Evolutionary conservation across 2,797 vertebrate genomes (phyloP), one percentile per base, ranked within the genome.

Genomic region (Lithobates pipiens): DNA sequence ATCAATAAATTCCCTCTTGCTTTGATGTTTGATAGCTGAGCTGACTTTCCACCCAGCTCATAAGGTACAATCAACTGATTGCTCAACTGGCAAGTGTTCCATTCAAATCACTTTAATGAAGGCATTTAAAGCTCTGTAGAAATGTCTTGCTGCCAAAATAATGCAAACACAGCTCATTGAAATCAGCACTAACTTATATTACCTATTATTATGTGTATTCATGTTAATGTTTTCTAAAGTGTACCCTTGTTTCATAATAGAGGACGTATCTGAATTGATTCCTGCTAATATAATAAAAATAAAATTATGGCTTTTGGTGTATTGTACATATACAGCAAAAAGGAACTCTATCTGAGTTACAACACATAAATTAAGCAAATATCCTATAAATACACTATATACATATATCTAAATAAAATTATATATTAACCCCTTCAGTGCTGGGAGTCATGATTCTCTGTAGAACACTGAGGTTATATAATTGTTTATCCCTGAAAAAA

Each of bases 221-320:
- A n/a, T 63, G 10, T 80, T 71, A 34, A 63, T 81, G 74, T 39
- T 36, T 61, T 32, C 68, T 80, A 85, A 85, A 73, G 25, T 42
- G 36, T 67, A 85, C 13, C 29, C 18, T 25, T 77, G 50, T 72
- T 76, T 39, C 34, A 3, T 70, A 72, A 63, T 7, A 39, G 65
- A 34, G 16, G 78, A 69, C 27, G 10, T 36, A n/a, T 25, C 71
- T 10, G 10, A 63, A 63, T 77, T 75, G 5, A 39, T 74, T 61
- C 76, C 80, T 68, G 67, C 61, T 57, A 69, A 74, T 72, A 79
- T 83, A 87, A 78, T 73, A 77, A 78, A 82, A 63, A 77, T 73
- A 65, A 82, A 54, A 77, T 70, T 86, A 87, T 87, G 85, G 80
- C 85, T 87, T 87, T 57, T 77, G 46, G 39, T 83, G 77, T 57